Base-by-base conservation (phyloP, 37 sponge, comb jelly and placozoan species). In the Diacarnus erythraeanus region DNA sequence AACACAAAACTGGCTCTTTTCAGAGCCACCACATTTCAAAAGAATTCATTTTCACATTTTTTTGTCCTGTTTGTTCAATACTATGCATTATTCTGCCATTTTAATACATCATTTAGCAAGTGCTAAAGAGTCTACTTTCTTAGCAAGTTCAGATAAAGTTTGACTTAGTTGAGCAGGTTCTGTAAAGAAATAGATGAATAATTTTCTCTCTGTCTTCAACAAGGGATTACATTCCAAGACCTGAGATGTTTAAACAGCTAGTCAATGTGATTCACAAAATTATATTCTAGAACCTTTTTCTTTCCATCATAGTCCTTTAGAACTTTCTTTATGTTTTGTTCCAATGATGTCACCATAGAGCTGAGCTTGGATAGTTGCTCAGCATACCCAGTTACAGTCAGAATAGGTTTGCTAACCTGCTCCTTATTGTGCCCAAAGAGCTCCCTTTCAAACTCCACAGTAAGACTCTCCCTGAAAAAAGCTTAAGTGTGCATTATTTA, bases 181-280 rank as follows among this genome's bases (percentile, higher is more conserved):
- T 18, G 82, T 92, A 79, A 92, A 87, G 79, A 92, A 92, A 36
- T 76, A 51, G 25, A 88, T 88, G 88, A 87, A 87, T 30, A 92
- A 69, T 56, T 77, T 63, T 69, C 88, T 77, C 41, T 87, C 88
- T 40, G 75, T 58, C 3, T 76, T 51, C 18, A 92, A 37, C 61
- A 76, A 38, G 61, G 84, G 84, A 67, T 64, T 72, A 20, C 58
- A 59, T 57, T 83, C 30, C 34, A 88, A 57, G 27, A 75, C 42
- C 90, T 89, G 77, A 31, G 4, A 71, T 15, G 71, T 47, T 47
- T 47, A 47, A 47, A 47, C 6, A 47, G 51, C 12, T 47, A 12
- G 12, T 12, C 51, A 15, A 47, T 47, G 10, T 47, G 51, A 47
- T 47, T 15, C 6, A 6, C 6, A 47, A 12, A 12, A 47, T 47